A percentile compares a stretch with the other conserved stretches of the same genome.
Evolutionary conservation across 1,140 invertebrate genomes (phyloP).

Genomic region (Antheraea mylitta): DNA sequence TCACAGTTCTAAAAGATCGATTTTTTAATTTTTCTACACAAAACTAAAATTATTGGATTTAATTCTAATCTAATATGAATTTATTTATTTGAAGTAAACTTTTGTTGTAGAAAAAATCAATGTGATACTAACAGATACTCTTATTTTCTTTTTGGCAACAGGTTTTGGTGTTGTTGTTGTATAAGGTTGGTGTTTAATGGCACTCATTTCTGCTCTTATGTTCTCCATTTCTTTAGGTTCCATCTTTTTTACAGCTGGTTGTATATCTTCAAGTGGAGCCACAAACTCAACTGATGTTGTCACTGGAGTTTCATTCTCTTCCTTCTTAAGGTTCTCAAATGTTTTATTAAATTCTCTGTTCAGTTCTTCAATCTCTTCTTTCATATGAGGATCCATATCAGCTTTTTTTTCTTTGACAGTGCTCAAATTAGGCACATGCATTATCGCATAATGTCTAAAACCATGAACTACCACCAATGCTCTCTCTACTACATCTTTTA

Average conservation of each 20-base stretch:
- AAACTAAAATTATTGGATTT: too few relatives aligned
- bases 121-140: slow-evolving; percentile 53
- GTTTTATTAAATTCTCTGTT: slow-evolving; percentile 70
- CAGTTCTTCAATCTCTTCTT: slow-evolving; percentile 63
- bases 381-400: slow-evolving; percentile 54
- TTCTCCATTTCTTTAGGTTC: slow-evolving; percentile 12
- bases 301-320: slow-evolving; percentile 28
- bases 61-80: too few relatives aligned
- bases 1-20: too few relatives aligned
- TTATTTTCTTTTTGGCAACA: slow-evolving; percentile 62
- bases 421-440: slow-evolving; percentile 54
- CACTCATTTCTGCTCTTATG: slow-evolving; percentile 3
- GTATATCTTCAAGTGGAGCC: slow-evolving; percentile 39
- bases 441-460: slow-evolving; percentile 55
- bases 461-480: slow-evolving; percentile 60
- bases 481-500: slow-evolving; percentile 59
- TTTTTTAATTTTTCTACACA: too few relatives aligned
- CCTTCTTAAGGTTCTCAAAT: slow-evolving; percentile 60
- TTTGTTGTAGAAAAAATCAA: slow-evolving; percentile 1
- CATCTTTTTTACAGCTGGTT: slow-evolving; percentile 18
- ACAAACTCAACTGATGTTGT: slow-evolving; percentile 27
- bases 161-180: slow-evolving; percentile 41
- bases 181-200: neutral
- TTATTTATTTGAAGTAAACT: too few relatives aligned
- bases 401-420: slow-evolving; percentile 31